These are phyloP conservation scores for Perca schrenkii DNA, from an alignment of 2,113 vertebrate genomes.

Conservation along the genomic window DNA sequence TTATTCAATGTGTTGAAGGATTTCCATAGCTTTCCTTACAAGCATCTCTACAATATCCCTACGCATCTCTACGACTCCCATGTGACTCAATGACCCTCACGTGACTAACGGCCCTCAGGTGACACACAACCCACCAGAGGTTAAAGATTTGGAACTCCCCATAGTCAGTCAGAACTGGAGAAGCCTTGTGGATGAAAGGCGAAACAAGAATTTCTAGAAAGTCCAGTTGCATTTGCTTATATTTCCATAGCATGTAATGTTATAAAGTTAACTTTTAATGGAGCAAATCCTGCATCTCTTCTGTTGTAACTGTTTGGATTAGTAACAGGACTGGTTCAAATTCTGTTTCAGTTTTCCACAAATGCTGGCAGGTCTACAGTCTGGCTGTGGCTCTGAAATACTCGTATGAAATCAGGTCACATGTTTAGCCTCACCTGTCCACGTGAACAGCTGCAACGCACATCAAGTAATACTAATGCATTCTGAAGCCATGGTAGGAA, in stretches of 20 bases:
- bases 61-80: no score
- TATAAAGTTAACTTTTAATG: constrained; percentile 12
- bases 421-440: constrained; percentile 12
- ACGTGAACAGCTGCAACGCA: constrained; percentile 12
- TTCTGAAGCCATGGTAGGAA: background rate
- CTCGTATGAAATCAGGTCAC: background rate
- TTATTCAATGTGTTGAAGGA: constrained; percentile 28
- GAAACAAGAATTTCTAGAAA: no score
- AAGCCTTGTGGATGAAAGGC: no score
- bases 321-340: constrained; percentile 25
- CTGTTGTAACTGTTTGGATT: background rate
- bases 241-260: constrained; percentile 13
- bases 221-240: no score
- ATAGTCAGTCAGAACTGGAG: no score
- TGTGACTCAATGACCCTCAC: no score
- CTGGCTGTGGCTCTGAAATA: background rate
- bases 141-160: no score
- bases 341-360: constrained; percentile 57
- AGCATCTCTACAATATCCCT: no score
- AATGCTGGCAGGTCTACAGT: constrained; percentile 15
- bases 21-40: background rate
- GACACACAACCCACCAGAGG: no score
- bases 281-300: background rate
- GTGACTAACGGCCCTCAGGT: no score
- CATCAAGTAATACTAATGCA: background rate